A percentile compares a stretch with the other conserved stretches of the same genome.
phyloP scores from a whole-genome alignment of 2,797 vertebrate genomes.

The Acrossocheilus wenchowensis region DNA sequence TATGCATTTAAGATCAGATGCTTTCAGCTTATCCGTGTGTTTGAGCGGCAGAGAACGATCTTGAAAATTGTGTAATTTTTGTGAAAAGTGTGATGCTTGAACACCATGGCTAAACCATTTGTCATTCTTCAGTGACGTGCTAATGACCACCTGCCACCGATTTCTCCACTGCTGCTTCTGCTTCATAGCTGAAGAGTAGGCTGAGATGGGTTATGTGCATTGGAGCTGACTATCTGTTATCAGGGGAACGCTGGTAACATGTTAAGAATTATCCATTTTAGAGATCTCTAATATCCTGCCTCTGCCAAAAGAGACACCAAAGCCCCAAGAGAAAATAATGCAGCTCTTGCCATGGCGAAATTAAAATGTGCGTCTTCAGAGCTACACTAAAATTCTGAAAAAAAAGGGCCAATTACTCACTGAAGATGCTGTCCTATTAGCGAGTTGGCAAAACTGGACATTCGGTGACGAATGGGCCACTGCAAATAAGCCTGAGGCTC shows the following conservation, averaged over 20 bases:
- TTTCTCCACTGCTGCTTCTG: conserved; percentile 24
- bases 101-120: conserved; percentile 16
- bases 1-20: conserved; percentile 6
- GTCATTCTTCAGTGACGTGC: conserved; percentile 49
- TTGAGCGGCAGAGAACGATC: conserved; percentile 20
- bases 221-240: conserved; percentile 37
- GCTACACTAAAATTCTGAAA: conserved; percentile 32
- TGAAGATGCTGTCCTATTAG: conserved; percentile 60
- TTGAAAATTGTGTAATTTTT: conserved; percentile 41
- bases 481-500: conserved; percentile 51
- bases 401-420: conserved; percentile 56
- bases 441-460: conserved; percentile 55
- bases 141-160: conserved; percentile 51
- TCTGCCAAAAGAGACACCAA: conserved; percentile 36
- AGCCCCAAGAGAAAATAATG: conserved; percentile 36
- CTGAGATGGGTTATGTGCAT: conserved; percentile 22
- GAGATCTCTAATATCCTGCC: conserved; percentile 39
- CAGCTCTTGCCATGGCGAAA: conserved; percentile 11
- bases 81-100: conserved; percentile 33
- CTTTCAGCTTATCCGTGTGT: conserved; percentile 24
- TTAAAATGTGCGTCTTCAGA: conserved; percentile 24
- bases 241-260: background rate
- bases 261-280: conserved; percentile 20
- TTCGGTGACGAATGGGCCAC: conserved; percentile 52
- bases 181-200: conserved; percentile 32